These are phyloP conservation scores for Pantherophis vulpinus DNA, from an alignment of 2,797 vertebrate genomes.

Conservation along the genomic window DNA sequence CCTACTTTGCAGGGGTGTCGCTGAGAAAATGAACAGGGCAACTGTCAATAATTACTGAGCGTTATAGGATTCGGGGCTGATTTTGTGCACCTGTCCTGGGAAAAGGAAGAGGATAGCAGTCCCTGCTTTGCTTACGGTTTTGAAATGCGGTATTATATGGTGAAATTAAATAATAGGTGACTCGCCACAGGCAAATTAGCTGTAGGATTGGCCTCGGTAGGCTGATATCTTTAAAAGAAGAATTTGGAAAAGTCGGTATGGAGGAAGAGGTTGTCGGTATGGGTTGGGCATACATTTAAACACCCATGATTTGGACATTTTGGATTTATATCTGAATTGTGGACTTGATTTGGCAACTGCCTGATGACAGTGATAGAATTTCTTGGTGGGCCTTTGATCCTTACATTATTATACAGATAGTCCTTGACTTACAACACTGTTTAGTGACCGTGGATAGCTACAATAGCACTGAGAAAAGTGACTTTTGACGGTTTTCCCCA, in stretches of 20 bases:
- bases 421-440: background rate
- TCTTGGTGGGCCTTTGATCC: background rate
- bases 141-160: background rate
- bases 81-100: background rate
- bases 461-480: background rate
- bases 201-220: background rate
- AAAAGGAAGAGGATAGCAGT: background rate
- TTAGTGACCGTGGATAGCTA: background rate
- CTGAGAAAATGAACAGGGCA: background rate
- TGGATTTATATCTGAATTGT: background rate
- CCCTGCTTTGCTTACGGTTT: too few relatives aligned
- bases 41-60: background rate
- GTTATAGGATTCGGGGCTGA: background rate
- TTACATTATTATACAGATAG: background rate
- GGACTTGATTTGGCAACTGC: background rate
- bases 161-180: background rate
- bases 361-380: background rate
- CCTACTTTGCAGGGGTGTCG: background rate
- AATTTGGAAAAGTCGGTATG: background rate
- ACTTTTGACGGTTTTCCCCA: accelerated
- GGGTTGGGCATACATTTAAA: too few relatives aligned
- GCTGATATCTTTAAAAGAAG: background rate
- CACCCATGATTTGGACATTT: background rate
- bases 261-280: too few relatives aligned
- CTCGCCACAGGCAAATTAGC: background rate